Percentiles rank a stretch among this genome's conserved stretches.
These are phyloP conservation scores for Grallaria varia DNA, from an alignment of 2,113 vertebrate genomes.

Conservation along the genomic window DNA sequence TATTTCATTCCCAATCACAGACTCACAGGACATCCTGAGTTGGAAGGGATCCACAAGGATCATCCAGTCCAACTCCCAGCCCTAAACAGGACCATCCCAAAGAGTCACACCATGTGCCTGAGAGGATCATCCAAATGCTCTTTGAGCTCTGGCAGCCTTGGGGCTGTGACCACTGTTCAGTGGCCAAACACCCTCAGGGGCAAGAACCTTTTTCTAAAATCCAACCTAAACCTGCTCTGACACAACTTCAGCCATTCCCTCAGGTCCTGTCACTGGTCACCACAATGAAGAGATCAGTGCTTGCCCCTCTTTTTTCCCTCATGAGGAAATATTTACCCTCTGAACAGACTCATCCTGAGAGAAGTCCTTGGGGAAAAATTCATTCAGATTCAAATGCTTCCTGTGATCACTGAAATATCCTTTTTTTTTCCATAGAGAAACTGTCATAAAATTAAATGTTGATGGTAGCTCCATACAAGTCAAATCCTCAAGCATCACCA, in stretches of 20 bases:
- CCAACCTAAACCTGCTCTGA: neutral
- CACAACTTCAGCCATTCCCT: neutral
- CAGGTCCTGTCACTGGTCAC: neutral
- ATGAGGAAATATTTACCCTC: neutral
- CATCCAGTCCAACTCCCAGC: neutral
- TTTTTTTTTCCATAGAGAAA: neutral
- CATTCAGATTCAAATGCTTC: neutral
- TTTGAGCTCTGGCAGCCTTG: neutral
- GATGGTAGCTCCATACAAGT: neutral
- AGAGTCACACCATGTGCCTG: neutral
- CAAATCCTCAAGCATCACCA: neutral
- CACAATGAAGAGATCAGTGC: neutral
- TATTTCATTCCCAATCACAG: neutral
- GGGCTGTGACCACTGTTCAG: neutral
- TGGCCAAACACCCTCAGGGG: neutral
- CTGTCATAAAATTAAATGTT: neutral
- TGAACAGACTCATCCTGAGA: neutral
- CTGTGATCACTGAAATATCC: neutral
- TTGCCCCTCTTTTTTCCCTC: neutral
- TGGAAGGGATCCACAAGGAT: neutral
- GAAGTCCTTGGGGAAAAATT: neutral
- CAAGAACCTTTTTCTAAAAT: neutral
- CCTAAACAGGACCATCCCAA: neutral
- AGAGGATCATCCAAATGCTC: neutral
- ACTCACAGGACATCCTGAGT: neutral